Percentiles rank a stretch among this genome's conserved stretches.
Conservation (phyloP, 2,797 vertebrate genomes). For the Thamnophis elegans region DNA sequence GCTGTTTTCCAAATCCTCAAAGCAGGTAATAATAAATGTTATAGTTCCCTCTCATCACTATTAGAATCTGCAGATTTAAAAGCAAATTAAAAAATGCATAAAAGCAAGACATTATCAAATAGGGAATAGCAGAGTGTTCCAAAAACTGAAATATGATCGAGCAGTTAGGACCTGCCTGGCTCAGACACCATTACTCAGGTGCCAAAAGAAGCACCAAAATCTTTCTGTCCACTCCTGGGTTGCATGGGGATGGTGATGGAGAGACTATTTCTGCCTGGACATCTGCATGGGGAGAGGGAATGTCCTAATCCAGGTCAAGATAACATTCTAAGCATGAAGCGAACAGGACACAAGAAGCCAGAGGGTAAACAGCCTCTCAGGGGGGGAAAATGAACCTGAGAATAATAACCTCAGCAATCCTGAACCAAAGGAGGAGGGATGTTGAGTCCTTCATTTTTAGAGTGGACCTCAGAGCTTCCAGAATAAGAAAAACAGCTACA, state of each 20-base stretch:
- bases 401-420: not conserved
- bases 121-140: not conserved
- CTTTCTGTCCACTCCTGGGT: not conserved
- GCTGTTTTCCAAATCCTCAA: not conserved
- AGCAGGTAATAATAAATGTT: not conserved
- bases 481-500: not conserved
- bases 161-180: not conserved
- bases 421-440: not conserved
- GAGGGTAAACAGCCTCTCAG: not conserved
- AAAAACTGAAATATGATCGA: not conserved
- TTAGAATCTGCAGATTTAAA: not conserved
- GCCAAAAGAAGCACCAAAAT: not conserved
- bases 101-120: not conserved
- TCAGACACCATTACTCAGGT: not conserved
- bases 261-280: not conserved
- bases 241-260: not conserved
- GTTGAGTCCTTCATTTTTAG: not conserved
- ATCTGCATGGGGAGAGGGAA: not conserved
- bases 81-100: not conserved
- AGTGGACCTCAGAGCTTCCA: not conserved
- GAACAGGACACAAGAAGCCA: not conserved
- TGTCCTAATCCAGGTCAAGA: not conserved
- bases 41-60: not conserved
- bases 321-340: not conserved
- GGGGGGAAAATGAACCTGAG: not conserved